These are phyloP conservation scores for Halcyon chelicuti DNA, from an alignment of 2,797 vertebrate genomes.

Conservation along the genomic window DNA sequence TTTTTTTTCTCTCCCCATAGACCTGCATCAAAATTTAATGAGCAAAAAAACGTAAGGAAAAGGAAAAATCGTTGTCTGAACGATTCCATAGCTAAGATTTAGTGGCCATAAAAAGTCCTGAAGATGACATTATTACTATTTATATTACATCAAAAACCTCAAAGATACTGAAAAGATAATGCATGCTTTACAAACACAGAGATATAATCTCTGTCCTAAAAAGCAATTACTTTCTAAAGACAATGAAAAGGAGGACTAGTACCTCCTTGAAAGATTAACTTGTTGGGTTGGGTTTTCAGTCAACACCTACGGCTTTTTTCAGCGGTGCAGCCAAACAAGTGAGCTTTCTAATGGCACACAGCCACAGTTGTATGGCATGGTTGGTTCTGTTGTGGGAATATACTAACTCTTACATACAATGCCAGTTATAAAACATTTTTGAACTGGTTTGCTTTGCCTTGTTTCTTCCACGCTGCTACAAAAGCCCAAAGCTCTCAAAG, in stretches of 20 bases:
- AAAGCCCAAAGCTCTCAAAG: not conserved
- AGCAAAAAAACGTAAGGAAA: not conserved
- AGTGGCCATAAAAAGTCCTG: not conserved
- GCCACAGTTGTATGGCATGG: not conserved
- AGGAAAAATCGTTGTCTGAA: not conserved
- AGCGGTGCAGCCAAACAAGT: not conserved
- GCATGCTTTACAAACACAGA: not conserved
- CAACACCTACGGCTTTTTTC: not conserved
- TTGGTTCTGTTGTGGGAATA: not conserved
- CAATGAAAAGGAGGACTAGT: not conserved
- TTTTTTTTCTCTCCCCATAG: not conserved
- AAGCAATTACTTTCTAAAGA: not conserved
- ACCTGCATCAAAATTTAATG: not conserved
- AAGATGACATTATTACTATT: not conserved
- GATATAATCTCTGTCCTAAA: not conserved
- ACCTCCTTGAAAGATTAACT: not conserved
- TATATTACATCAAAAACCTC: not conserved
- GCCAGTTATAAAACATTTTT: not conserved
- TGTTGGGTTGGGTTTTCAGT: not conserved
- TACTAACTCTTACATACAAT: not conserved
- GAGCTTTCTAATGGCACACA: not conserved
- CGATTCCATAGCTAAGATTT: not conserved
- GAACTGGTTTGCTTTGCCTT: not conserved
- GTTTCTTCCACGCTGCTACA: not conserved
- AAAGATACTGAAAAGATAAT: not conserved